phyloP scores from a whole-genome alignment of 2,113 vertebrate species.

The Cettia cetti region DNA sequence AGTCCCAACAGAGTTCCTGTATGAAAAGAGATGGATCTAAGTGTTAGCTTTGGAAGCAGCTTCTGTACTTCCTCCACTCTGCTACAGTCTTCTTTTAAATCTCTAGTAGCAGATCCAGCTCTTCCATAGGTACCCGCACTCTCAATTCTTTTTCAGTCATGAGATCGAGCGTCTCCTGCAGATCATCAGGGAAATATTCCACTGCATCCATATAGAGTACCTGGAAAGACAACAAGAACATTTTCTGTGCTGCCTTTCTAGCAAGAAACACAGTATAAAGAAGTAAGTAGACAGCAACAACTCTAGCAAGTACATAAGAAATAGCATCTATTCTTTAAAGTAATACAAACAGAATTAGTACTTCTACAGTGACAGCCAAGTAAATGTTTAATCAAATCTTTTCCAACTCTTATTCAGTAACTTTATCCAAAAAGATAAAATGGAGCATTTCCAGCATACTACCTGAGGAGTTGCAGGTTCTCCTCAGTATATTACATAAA shows the following conservation, averaged over 20 bases:
- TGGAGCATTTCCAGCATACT: neutral
- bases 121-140: conserved; percentile 85
- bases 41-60: neutral
- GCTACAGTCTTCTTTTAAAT: conserved; percentile 64
- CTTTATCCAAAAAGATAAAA: neutral
- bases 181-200: conserved; percentile 80
- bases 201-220: conserved; percentile 87
- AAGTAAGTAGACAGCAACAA: neutral
- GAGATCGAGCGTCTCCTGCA: conserved; percentile 87
- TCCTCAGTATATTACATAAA: neutral
- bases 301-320: neutral
- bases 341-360: neutral
- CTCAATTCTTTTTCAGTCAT: conserved; percentile 91
- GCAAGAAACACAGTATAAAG: neutral
- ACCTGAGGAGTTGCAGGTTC: neutral
- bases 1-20: neutral
- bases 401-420: neutral
- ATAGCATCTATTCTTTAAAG: neutral
- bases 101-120: conserved; percentile 90
- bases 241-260: neutral
- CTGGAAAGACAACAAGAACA: conserved; percentile 45
- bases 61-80: neutral
- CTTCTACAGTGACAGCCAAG: neutral
- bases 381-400: neutral
- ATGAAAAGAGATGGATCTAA: neutral